A percentile compares a stretch with the other conserved stretches of the same genome.
Evolutionary conservation across 2,797 vertebrate genomes (phyloP).

Genomic region (Botia almorhae): DNA sequence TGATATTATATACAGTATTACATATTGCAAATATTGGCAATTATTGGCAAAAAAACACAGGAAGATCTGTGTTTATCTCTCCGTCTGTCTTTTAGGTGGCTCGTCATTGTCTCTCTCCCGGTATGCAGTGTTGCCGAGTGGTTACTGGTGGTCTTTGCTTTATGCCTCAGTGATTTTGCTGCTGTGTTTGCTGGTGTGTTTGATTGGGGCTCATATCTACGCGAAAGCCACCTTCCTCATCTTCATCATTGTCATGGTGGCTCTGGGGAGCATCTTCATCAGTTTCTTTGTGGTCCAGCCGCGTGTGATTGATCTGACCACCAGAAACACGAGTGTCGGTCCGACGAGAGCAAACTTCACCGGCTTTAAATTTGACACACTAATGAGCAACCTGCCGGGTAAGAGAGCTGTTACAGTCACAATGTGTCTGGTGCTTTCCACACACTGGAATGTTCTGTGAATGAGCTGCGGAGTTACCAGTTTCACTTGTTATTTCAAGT

Average conservation of each 20-base stretch:
- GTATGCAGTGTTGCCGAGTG: slow-evolving; percentile 77
- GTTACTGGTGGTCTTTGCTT: slow-evolving; percentile 89
- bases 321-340: slow-evolving; percentile 56
- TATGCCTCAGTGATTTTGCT: slow-evolving; percentile 81
- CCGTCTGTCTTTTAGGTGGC: slow-evolving; percentile 57
- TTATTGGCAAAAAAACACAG: too few species aligned
- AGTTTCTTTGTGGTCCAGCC: slow-evolving; percentile 85
- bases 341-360: slow-evolving; percentile 78
- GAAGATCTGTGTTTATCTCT: neutral
- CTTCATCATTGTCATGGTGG: slow-evolving; percentile 85
- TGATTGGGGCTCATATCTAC: slow-evolving; percentile 88
- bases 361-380: slow-evolving; percentile 84
- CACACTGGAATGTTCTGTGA: too few species aligned
- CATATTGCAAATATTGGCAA: neutral
- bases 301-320: slow-evolving; percentile 64
- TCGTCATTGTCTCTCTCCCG: neutral
- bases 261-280: slow-evolving; percentile 83
- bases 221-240: slow-evolving; percentile 91
- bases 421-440: too few species aligned
- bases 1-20: neutral
- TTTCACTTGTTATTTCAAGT: too few species aligned
- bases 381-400: slow-evolving; percentile 83
- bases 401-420: slow-evolving; percentile 54
- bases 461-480: too few species aligned
- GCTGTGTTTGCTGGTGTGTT: slow-evolving; percentile 87